Evolutionary conservation across 2,797 vertebrate genomes (phyloP), one percentile per base, ranked within the genome.

Genomic region (Pteropus rufus): DNA sequence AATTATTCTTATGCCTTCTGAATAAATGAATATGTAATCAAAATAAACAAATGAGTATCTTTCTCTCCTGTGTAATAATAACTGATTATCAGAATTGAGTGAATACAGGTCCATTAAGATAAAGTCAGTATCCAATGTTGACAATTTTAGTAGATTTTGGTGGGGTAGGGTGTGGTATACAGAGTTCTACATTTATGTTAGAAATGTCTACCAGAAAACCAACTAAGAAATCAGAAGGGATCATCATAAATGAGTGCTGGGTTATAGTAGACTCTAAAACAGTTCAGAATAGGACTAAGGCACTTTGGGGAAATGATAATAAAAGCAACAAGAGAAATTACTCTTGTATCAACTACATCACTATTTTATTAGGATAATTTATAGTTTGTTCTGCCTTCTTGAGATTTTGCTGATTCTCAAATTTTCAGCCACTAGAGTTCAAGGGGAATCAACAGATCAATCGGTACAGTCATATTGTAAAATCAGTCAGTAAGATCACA

Each of bases 41-140:
- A n/a, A 88, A 62, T 54, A 1, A 84, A 54, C 18, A 91, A 69
- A 34, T 62, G n/a, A 36, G 29, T 23, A 44, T 26, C 3, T 79
- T 95, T 31, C 18, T 88, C 44, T 91, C 65, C n/a, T 96, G 36
- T 62, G 39, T 70, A 72, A 88, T 72, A 80, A 69, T 29, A 75
- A 83, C 2, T 67, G n/a, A 16, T 67, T 19, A 19, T 34, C 54
- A 89, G 9, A 41, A 44, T 69, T 49, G 10, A 21, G 24, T 58
- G 72, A 85, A 89, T 85, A 31, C 3, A 72, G 11, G 16, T 77
- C 34, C 73, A 12, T 39, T 88, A 73, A 96, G 62, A 62, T 60
- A 67, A 76, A 58, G 14, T 81, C 9, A 62, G 8, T 64, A 60
- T 60, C 15, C 31, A 41, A 54, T n/a, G 14, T 44, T 76, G 10